A percentile compares a stretch with the other conserved stretches of the same genome.
Evolutionary conservation across 2,888 invertebrate species (phyloP).

Genomic region (Pollenia griseotomentosa): DNA sequence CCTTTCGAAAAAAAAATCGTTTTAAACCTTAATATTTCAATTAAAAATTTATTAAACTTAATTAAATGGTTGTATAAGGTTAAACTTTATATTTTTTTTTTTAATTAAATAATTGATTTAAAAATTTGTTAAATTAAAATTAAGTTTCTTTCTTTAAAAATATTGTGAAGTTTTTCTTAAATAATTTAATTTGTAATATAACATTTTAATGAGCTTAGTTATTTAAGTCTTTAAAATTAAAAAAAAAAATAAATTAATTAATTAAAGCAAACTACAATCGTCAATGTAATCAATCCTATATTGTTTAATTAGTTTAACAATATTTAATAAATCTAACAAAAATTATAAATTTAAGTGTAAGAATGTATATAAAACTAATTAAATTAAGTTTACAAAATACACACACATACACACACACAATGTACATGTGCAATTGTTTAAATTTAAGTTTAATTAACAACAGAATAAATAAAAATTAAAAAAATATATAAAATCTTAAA

Average conservation of each 20-base stretch:
- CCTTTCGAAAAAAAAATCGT: too few relatives aligned
- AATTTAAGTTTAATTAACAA: slow-evolving; percentile 26
- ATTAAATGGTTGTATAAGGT: slow-evolving; percentile 65
- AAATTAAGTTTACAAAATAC: slow-evolving; percentile 20
- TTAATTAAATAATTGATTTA: neutral
- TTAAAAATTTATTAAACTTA: neutral
- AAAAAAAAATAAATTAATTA: neutral
- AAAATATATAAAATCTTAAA: slow-evolving; percentile 13
- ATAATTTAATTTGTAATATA: slow-evolving; percentile 17
- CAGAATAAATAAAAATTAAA: slow-evolving; percentile 21
- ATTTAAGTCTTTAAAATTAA: slow-evolving; percentile 30
- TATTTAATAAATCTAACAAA: slow-evolving; percentile 28
- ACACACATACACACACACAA: neutral
- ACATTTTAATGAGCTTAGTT: slow-evolving; percentile 54
- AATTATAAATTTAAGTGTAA: slow-evolving; percentile 24
- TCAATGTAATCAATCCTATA: slow-evolving; percentile 58
- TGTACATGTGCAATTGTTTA: slow-evolving; percentile 27
- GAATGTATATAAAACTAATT: slow-evolving; percentile 11
- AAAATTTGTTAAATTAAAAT: neutral
- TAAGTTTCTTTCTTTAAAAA: slow-evolving; percentile 1
- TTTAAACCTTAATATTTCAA: too few relatives aligned
- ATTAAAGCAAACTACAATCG: slow-evolving; percentile 56
- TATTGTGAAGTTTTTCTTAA: neutral
- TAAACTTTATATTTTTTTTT: slow-evolving; percentile 28
- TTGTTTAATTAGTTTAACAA: slow-evolving; percentile 44